A percentile compares a stretch with the other conserved stretches of the same genome.
Conservation (phyloP, 1,140 invertebrate genomes). For the Holotrichia oblita region DNA sequence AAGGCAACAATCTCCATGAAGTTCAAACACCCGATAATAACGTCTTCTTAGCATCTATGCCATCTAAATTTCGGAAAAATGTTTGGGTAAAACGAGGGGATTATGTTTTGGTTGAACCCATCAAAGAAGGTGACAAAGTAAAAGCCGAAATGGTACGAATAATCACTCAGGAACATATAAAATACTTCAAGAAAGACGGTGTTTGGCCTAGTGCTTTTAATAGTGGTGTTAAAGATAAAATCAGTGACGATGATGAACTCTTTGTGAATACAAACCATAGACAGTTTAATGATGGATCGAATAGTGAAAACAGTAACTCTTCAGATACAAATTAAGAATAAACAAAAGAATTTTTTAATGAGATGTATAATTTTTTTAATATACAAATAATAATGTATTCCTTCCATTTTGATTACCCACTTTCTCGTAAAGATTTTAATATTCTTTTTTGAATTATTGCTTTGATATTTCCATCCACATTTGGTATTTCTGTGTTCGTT, state of each 20-base stretch:
- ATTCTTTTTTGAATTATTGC: conserved; percentile 57
- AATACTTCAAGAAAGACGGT: conserved; percentile 78
- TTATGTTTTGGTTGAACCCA: conserved; percentile 88
- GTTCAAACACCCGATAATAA: conserved; percentile 70
- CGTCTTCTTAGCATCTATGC: conserved; percentile 87
- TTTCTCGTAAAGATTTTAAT: conserved; percentile 48
- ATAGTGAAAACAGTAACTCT: neutral
- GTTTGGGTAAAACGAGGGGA: conserved; percentile 91
- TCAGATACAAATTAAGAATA: conserved; percentile 12
- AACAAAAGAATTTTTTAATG: neutral
- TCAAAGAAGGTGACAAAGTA: conserved; percentile 90
- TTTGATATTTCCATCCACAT: conserved; percentile 60
- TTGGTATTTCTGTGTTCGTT: conserved; percentile 52
- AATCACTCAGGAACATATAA: conserved; percentile 83
- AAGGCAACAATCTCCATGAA: conserved; percentile 93
- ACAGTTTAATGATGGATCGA: conserved; percentile 46
- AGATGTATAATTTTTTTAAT: conserved; percentile 39
- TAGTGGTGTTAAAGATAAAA: conserved; percentile 59
- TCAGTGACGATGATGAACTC: conserved; percentile 60
- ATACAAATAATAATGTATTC: conserved; percentile 10
- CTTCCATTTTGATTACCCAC: neutral
- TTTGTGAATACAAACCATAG: conserved; percentile 69
- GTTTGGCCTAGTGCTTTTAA: conserved; percentile 77
- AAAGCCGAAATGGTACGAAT: conserved; percentile 88
- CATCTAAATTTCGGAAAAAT: conserved; percentile 88